Evolutionary conservation across 1,140 invertebrate genomes (phyloP), one percentile per base, ranked within the genome.

Genomic region (Manduca sexta): DNA sequence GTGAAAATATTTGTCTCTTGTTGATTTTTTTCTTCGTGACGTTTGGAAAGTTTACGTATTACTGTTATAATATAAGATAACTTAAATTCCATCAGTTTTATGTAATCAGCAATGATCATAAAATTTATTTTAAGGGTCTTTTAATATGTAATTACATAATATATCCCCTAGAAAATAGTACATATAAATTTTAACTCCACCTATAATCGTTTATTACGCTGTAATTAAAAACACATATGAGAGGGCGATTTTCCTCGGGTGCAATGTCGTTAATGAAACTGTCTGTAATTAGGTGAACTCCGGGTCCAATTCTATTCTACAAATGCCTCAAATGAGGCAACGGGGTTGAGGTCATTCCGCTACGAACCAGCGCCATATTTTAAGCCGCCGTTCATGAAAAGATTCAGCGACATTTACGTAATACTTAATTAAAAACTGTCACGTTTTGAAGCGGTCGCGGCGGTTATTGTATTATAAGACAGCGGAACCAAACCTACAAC

Each of bases 341-440:
- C 18, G 38, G 30, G 21, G 41, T 30, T 30, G 40, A 44, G 52
- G 53, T 50, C 43, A 49, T 26, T 38, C 18, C 35, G 37, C 41
- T 11, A 13, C 26, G 13, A 52, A 30, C 43, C 16, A 41, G 12
- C 37, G 15, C 37, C 26, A 26, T 52, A 47, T 44, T 47, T 48
- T 48, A 53, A 31, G 39, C 26, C 21, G 40, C 43, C 51, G 47
- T 47, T 44, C 34, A 43, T 48, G 31, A 43, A 53, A 53, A 47
- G 39, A 47, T 41, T 53, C 21, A 43, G 40, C 40, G 35, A 44
- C 39, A 43, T 52, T 47, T 31, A 16, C 15, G 12, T 44, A 26
- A 40, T 15, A 26, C 43, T 48, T 48, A 53, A 53, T 53, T 53
- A 47, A 53, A 52, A 47, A 35, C 26, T 37, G 43, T 45, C 49